Evolutionary conservation across 2,797 vertebrate species (phyloP).

Genomic region (Chelonia mydas): DNA sequence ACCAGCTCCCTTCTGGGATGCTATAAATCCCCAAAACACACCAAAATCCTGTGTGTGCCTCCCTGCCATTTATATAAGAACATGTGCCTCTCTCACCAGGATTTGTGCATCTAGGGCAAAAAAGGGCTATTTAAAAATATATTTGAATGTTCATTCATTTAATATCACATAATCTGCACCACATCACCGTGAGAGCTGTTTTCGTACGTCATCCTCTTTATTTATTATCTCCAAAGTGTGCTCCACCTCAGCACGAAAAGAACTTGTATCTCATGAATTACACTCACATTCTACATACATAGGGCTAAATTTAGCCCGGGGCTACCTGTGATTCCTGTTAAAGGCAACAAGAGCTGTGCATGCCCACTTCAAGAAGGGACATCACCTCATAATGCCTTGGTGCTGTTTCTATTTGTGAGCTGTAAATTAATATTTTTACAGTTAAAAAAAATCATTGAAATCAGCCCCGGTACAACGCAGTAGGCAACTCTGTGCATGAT

Average conservation of each 20-base stretch:
- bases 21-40: not conserved
- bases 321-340: not conserved
- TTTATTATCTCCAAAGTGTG: not conserved
- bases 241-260: not conserved
- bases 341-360: not conserved
- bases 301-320: not conserved
- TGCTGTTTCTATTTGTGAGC: not conserved
- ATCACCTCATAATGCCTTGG: slow-evolving; percentile 15
- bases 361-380: not conserved
- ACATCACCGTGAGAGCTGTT: not conserved
- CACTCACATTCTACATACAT: not conserved
- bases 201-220: not conserved
- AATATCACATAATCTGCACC: not conserved
- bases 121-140: not conserved
- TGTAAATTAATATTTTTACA: slow-evolving; percentile 42
- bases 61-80: not conserved
- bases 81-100: accelerated
- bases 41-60: not conserved
- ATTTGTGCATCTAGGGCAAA: not conserved
- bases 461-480: slow-evolving; percentile 27
- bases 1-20: not conserved
- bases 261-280: not conserved
- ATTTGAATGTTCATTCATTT: not conserved
- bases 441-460: slow-evolving; percentile 8
- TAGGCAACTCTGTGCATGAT: slow-evolving; percentile 40